Evolutionary conservation across 2,888 invertebrate genomes (phyloP), one percentile per base, ranked within the genome.

Genomic region (Diloba caeruleocephala): DNA sequence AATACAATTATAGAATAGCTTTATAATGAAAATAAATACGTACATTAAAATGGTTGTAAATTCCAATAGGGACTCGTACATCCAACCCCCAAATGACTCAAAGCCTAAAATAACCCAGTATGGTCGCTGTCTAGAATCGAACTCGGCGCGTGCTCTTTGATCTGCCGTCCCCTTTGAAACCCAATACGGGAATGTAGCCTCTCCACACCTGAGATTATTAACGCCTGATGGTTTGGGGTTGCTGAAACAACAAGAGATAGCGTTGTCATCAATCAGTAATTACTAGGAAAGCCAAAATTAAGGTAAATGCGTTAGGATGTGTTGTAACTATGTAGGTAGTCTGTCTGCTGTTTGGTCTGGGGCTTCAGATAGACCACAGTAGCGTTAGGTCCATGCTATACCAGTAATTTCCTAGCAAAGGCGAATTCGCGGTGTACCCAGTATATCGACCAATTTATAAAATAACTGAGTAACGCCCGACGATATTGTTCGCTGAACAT

Each of bases 181-280:
- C 21, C 8, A 46, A 71, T 48, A 66, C 68, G 52, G 29, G 44
- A 59, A 65, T 63, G 70, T 67, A 53, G 74, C 62, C 65, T 60
- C 67, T 76, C 74, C 75, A 75, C 75, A 78, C 74, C 74, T 67
- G 66, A 66, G 59, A 53, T 60, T 61, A 74, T 79, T 79, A 79
- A 70, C 69, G 62, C 55, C 65, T 62, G 76, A 70, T 79, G 78
- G 58, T 44, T 50, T 55, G 25, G 41, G 55, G 65, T 65, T 73
- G 56, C 71, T 42, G 43, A 69, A 73, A 71, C 58, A 71, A 73
- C 65, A 57, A 25, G 44, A 42, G 46, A 19, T 15, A 9, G 23
- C 10, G 36, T 5, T 7, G 23, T 45, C 61, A 60, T 52, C 67
- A 66, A 51, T 61, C 61, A 66, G 45, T 12, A 21, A 15, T 21